phyloP scores from a whole-genome alignment of 2,888 invertebrate species.

The Andrena trimmerana region DNA sequence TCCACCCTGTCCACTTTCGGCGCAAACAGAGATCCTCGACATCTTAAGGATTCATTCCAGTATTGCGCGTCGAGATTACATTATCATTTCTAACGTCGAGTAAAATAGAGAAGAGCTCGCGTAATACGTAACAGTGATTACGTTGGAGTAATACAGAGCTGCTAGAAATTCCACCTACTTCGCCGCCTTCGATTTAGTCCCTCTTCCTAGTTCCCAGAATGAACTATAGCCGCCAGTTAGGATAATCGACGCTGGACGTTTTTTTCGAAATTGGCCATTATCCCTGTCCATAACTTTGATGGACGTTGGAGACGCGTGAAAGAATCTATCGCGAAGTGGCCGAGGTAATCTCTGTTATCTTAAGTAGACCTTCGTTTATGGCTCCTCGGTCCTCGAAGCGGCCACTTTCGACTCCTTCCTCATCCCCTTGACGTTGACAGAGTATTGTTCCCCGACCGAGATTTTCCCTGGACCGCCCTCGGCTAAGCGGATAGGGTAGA shows the following conservation, averaged over 20 bases:
- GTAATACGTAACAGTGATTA: too few relatives aligned
- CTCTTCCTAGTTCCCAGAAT: neutral
- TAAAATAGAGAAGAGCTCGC: too few relatives aligned
- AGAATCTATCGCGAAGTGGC: conserved; percentile 77
- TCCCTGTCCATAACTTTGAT: conserved; percentile 75
- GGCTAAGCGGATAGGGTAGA: conserved; percentile 43
- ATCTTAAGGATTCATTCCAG: neutral
- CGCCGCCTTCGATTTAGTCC: conserved; percentile 5
- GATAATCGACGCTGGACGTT: conserved; percentile 66
- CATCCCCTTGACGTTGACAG: conserved; percentile 78
- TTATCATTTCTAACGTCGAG: neutral
- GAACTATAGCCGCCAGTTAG: conserved; percentile 55
- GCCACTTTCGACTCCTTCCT: conserved; percentile 69
- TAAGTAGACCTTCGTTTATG: conserved; percentile 78
- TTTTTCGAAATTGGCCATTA: conserved; percentile 73
- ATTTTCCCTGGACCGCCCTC: conserved; percentile 57
- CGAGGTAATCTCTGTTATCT: conserved; percentile 81
- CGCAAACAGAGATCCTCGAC: conserved; percentile 1
- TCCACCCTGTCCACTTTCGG: conserved; percentile 5
- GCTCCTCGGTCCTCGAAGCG: conserved; percentile 55
- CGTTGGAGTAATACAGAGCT: too few relatives aligned
- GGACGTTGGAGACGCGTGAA: conserved; percentile 69
- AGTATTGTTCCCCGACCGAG: conserved; percentile 69
- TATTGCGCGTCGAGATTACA: neutral
- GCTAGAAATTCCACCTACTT: neutral